phyloP scores from a whole-genome alignment of 2,113 vertebrate species.

The Mesocricetus auratus region DNA sequence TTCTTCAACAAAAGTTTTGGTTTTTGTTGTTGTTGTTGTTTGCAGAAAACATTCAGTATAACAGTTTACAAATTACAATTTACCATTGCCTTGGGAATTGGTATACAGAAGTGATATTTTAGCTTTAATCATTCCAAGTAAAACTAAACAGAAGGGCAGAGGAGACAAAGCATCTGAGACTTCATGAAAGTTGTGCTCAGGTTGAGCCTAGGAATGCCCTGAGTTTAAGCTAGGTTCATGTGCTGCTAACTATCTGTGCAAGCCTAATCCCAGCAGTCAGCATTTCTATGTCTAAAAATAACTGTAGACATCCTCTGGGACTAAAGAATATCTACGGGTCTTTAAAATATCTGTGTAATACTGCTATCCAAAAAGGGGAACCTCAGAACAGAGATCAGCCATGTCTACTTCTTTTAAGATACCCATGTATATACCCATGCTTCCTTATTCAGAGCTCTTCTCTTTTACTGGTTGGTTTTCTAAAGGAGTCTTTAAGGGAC shows the following conservation, averaged over 20 bases:
- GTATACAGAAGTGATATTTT: background rate
- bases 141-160: background rate
- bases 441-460: background rate
- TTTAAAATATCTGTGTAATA: background rate
- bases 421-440: background rate
- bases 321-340: background rate
- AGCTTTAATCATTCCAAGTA: background rate
- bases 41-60: background rate
- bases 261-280: background rate
- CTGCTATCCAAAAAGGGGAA: background rate
- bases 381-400: background rate
- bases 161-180: background rate
- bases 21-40: no score
- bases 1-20: background rate
- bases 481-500: background rate
- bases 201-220: background rate
- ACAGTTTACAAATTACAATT: background rate
- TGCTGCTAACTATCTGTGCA: background rate
- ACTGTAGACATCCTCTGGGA: background rate
- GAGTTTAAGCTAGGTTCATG: background rate
- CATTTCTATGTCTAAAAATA: background rate
- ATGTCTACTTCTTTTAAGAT: constrained; percentile 33
- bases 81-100: background rate
- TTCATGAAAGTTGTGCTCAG: background rate
- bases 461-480: background rate